Evolutionary conservation across 2,113 vertebrate species (phyloP), one percentile per base, ranked within the genome.

Genomic region (Gobius niger): DNA sequence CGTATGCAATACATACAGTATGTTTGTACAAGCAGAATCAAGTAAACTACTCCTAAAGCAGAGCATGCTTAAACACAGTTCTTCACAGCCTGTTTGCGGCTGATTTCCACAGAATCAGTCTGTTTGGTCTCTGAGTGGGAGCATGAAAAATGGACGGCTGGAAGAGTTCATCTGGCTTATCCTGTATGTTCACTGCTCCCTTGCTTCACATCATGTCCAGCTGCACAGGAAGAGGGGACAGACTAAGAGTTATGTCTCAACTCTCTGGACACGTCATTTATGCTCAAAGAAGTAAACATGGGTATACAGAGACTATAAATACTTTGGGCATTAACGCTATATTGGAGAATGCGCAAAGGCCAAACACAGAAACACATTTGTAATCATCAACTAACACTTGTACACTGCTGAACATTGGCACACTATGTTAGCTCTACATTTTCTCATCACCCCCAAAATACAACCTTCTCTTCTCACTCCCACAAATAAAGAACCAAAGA

Each of bases 161-260:
- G 73, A 65, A 44, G 41, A 51, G 72, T 81, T 80, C 76, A 69
- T 75, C 64, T 63, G 69, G 68, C 9, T 69, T 78, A 41, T 76
- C 60, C 73, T 74, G 7, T 16, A 34, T 78, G 67, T 80, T 64
- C 60, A 15, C 63, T 41, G 40, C 50, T 5, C 46, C 65, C 79
- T 16, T 44, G 63, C 70, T 60, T 80, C 67, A 98, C 85, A 98
- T 97, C 95, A 97, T 93, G 89, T 98, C 96, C 90, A 98, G 91
- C 96, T 98, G 92, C 67, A 92, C 88, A 91, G 0, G 85, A 85
- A 90, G 89, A 85, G 54, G 11, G 11, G 7, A 40, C 57, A 59
- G 3, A 46, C 16, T 1, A 8, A 47, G 49, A 51, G 74, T 82
- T 73, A 18, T 66, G 64, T 69, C 18, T 56, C 18, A 79, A 12